phyloP scores from a whole-genome alignment of 2,797 vertebrate species.

The Enteromius anoplus region DNA sequence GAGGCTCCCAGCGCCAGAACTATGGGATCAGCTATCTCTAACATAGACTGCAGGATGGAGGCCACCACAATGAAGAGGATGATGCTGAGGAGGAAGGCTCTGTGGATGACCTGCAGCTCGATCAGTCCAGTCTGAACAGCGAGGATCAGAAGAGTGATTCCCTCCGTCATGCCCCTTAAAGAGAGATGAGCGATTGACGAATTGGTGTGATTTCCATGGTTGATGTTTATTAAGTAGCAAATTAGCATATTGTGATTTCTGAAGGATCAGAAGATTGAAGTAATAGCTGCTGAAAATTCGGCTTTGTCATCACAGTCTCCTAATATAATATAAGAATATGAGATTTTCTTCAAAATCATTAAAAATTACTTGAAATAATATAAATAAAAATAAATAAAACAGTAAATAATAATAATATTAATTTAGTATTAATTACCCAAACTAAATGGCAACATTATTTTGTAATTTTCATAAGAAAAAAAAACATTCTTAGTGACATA shows the following conservation, averaged over 20 bases:
- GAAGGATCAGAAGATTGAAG: not conserved
- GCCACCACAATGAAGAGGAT: slow-evolving; percentile 98
- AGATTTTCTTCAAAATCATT: not conserved
- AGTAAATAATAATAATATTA: not conserved
- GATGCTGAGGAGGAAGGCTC: slow-evolving; percentile 97
- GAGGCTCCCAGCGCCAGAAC: slow-evolving; percentile 95
- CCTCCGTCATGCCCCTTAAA: slow-evolving; percentile 95
- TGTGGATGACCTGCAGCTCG: slow-evolving; percentile 95
- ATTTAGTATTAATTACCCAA: not conserved
- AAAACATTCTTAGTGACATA: not conserved
- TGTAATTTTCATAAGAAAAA: not conserved
- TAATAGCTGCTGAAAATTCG: not conserved
- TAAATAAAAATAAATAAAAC: too few species aligned
- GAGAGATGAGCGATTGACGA: not conserved
- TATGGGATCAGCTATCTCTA: slow-evolving; percentile 98
- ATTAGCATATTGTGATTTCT: not conserved
- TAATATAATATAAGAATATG: too few species aligned
- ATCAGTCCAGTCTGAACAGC: slow-evolving; percentile 98
- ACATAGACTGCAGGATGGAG: slow-evolving; percentile 97
- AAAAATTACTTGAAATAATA: too few species aligned
- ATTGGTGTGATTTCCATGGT: not conserved
- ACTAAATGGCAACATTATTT: not conserved
- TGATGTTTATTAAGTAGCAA: not conserved
- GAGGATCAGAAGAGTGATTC: slow-evolving; percentile 93
- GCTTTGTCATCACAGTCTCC: not conserved